Evolutionary conservation across 1,140 invertebrate genomes (phyloP).

Genomic region (Littorina saxatilis): DNA sequence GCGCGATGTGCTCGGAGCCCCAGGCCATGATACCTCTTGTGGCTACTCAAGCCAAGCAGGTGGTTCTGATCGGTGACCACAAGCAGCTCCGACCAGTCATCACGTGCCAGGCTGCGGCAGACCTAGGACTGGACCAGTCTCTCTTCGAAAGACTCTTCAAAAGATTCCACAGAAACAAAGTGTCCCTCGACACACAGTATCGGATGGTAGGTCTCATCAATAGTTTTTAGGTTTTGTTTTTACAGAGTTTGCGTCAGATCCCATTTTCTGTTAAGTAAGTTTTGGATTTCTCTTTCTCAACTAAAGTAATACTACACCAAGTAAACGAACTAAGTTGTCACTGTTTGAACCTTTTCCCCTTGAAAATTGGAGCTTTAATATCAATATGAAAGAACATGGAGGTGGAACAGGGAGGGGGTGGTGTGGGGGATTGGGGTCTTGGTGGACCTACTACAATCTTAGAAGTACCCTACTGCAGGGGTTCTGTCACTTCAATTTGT

Average conservation of each 20-base stretch:
- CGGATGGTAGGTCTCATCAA: slow-evolving; percentile 66
- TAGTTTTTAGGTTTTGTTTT: too few relatives aligned
- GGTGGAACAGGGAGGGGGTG: too few relatives aligned
- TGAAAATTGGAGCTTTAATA: too few relatives aligned
- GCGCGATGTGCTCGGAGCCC: slow-evolving; percentile 69
- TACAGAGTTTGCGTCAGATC: neutral
- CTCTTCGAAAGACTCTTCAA: slow-evolving; percentile 66
- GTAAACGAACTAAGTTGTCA: too few relatives aligned
- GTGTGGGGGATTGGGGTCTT: too few relatives aligned
- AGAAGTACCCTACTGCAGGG: too few relatives aligned
- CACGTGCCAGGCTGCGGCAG: slow-evolving; percentile 51
- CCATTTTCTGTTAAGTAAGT: neutral
- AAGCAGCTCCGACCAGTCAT: slow-evolving; percentile 67
- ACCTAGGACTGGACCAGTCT: slow-evolving; percentile 63
- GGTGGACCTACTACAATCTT: too few relatives aligned
- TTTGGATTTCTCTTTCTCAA: neutral
- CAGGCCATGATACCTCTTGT: slow-evolving; percentile 63
- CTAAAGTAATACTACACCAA: neutral
- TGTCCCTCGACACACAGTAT: slow-evolving; percentile 61
- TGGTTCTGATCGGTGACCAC: slow-evolving; percentile 70
- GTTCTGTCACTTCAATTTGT: too few relatives aligned
- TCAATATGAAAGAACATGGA: too few relatives aligned
- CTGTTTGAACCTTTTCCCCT: too few relatives aligned
- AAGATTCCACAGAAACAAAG: neutral
- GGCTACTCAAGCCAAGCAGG: slow-evolving; percentile 55